These are phyloP conservation scores for Erpetoichthys calabaricus DNA, from an alignment of 2,797 vertebrate species.

Conservation along the genomic window DNA sequence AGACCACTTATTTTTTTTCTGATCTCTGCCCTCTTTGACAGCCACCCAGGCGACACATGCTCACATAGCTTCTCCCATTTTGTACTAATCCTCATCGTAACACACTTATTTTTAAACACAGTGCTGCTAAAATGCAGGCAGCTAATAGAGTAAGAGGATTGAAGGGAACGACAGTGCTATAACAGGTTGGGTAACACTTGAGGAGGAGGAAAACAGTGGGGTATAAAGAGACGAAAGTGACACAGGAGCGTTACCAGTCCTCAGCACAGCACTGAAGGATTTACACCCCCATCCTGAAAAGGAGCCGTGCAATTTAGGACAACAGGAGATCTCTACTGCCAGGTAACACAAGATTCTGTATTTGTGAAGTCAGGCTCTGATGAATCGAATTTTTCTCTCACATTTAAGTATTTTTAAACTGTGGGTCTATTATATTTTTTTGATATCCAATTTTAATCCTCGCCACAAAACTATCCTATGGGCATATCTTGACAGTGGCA, in stretches of 20 bases:
- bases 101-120: conserved; percentile 12
- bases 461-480: too few species aligned
- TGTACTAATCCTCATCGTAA: neutral
- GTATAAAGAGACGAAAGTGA: conserved; percentile 16
- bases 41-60: too few species aligned
- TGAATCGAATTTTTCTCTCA: too few species aligned
- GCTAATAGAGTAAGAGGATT: conserved; percentile 23
- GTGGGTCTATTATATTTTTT: too few species aligned
- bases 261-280: conserved; percentile 10
- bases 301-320: conserved; percentile 2
- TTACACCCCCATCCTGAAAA: neutral
- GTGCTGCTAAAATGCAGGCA: conserved; percentile 12
- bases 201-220: conserved; percentile 14
- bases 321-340: conserved; percentile 2
- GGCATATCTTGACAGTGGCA: too few species aligned
- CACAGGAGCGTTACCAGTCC: conserved; percentile 2
- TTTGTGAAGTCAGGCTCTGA: too few species aligned
- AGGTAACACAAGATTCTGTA: neutral
- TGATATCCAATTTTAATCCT: too few species aligned
- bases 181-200: conserved; percentile 7
- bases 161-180: conserved; percentile 6
- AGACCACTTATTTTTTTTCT: too few species aligned
- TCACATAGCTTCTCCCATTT: too few species aligned
- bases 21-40: too few species aligned
- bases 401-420: too few species aligned